These are phyloP conservation scores for Noctuana brunneofusca DNA, from an alignment of 2,888 invertebrate genomes.

Conservation along the genomic window DNA sequence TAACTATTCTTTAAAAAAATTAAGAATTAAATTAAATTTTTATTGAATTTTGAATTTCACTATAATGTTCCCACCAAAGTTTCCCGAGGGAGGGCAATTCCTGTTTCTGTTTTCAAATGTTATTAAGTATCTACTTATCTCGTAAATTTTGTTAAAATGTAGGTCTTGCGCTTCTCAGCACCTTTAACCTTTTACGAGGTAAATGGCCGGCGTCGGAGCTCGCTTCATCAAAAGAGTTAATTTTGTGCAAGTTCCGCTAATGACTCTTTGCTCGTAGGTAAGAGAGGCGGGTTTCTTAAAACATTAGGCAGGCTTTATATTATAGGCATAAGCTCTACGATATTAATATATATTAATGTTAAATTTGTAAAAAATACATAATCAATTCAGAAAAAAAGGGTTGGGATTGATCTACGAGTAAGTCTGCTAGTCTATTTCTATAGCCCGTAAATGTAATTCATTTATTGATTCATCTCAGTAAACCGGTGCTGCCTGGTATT, in stretches of 20 bases:
- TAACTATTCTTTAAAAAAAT: no score
- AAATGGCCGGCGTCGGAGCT: slow-evolving; percentile 8
- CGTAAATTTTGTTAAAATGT: slow-evolving; percentile 4
- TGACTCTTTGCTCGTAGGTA: not conserved
- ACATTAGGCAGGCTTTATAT: not conserved
- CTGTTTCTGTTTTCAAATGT: slow-evolving; percentile 6
- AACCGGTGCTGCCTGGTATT: no score
- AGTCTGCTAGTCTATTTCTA: no score
- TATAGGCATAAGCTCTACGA: not conserved
- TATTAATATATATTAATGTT: not conserved
- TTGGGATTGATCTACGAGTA: no score
- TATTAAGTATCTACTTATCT: slow-evolving; percentile 2
- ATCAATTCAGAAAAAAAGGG: no score
- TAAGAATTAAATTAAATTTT: no score
- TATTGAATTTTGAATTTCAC: no score
- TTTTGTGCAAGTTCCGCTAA: not conserved
- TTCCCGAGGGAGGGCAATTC: not conserved
- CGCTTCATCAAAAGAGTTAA: slow-evolving; percentile 13
- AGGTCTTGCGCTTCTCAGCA: slow-evolving; percentile 62
- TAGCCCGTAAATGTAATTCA: no score
- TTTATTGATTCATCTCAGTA: no score
- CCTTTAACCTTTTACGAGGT: slow-evolving; percentile 70
- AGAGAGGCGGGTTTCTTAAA: not conserved
- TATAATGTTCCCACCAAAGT: not conserved
- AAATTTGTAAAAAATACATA: no score